Evolutionary conservation across 2,888 invertebrate genomes (phyloP), one percentile per base, ranked within the genome.

Genomic region (Luperina nickerlii): DNA sequence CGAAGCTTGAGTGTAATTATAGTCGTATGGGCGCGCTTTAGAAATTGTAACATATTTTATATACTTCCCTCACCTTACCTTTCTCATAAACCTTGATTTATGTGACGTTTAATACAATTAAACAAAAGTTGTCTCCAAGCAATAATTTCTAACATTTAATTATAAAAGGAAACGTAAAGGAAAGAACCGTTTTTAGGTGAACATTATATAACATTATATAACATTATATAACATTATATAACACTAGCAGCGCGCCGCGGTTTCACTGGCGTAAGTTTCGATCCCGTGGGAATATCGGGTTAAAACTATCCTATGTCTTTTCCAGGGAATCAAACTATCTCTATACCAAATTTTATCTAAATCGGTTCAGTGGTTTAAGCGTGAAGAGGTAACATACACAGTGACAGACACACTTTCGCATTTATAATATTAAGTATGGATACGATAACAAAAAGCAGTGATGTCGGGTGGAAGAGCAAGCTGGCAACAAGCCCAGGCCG

Each of bases 111-210:
- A 32, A 24, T 32, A 45, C 45, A 48, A 78, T 38, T 60, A 42
- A 79, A 68, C 48, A 79, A 68, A 48, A 66, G 32, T n/a, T 32
- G 54, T 67, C 38, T 38, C 45, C 32, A 32, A 48, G 57, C 45
- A 66, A 69, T 45, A 24, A 71, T 71, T 51, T 79, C 15, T 42
- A 71, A 66, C 48, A 79, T 66, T 71, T 70, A 66, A 70, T 79
- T 71, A 79, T 71, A 71, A 79, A 57, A 57, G 24, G 27, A 71
- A 78, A 66, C 27, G 13, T 48, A 60, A 66, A 51, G 38, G 54
- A 66, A 71, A 24, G 5, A 78, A 68, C 42, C 42, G 20, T 69
- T 76, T 63, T 32, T 24, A 63, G 77, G 51, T 24, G 48, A 77
- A 76, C n/a, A 32, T 27, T 65, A 45, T 54, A 45, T 24, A 70